phyloP scores from a whole-genome alignment of 2,888 invertebrate species.

The Dugesia japonica region DNA sequence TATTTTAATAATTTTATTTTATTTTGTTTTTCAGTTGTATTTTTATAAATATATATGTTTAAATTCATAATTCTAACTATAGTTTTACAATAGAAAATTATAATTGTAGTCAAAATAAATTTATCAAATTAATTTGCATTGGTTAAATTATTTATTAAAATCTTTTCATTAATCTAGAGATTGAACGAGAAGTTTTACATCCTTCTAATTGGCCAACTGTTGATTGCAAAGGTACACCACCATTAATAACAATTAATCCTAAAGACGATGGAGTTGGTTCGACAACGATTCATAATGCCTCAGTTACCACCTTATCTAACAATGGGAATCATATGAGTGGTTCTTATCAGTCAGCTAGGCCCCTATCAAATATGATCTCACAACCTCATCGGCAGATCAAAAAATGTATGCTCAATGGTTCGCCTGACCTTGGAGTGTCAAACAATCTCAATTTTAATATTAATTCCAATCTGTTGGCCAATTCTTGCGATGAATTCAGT shows the following conservation, averaged over 20 bases:
- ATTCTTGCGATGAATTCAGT: constrained; percentile 14
- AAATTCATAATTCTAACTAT: too few relatives aligned
- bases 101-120: too few relatives aligned
- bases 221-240: neutral
- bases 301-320: neutral
- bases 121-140: too few relatives aligned
- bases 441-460: constrained; percentile 20
- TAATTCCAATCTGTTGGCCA: constrained; percentile 5
- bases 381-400: neutral
- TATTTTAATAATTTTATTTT: too few relatives aligned
- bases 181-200: constrained; percentile 5
- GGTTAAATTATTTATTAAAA: too few relatives aligned
- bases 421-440: neutral
- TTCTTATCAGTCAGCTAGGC: constrained; percentile 4
- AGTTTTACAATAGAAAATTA: too few relatives aligned
- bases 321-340: neutral
- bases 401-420: constrained; percentile 9
- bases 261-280: neutral
- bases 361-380: neutral
- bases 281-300: neutral
- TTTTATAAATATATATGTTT: too few relatives aligned
- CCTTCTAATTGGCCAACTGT: neutral
- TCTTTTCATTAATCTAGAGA: too few relatives aligned
- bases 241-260: neutral
- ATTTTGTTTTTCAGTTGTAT: too few relatives aligned